Evolutionary conservation across 2,113 vertebrate genomes (phyloP), one percentile per base, ranked within the genome.

Genomic region (Scolopax mira): DNA sequence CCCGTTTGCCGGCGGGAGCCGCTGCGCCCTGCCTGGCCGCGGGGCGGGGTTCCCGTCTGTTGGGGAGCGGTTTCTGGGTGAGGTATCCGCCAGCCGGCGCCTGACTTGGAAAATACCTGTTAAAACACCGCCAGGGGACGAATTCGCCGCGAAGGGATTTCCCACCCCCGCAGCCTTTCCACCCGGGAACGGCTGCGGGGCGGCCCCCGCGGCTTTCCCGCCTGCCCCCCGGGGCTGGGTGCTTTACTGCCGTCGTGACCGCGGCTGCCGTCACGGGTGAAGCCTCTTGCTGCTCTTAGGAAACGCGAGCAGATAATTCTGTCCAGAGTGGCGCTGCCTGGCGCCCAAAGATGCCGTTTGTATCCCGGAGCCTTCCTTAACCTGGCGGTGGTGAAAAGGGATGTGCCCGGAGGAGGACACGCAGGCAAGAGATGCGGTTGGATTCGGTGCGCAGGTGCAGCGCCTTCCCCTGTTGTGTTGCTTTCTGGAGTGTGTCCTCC

Each of bases 361-460:
- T 12, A 1, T 5, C 11, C 13, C 2, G 4, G 37, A 18, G 60
- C 28, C 0, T 35, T 16, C n/a, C 11, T 7, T 5, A 19, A 21
- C 3, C 11, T 4, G 52, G 35, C 41, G 5, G 8, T 44, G 33
- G n/a, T 24, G 46, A 6, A 15, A 6, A 23, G 64, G 27, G 41
- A 8, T 5, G 30, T 35, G 62, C 55, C 7, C 2, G 3, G 30
- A 9, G n/a, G 22, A 21, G 44, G 10, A 4, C 1, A 1, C 0
- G 2, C 15, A 2, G 3, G 6, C 19, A 1, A 30, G 33, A 13
- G 33, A 9, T 19, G 13, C 1, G 9, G 30, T 19, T 41, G 8
- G 4, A 1, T 46, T 37, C 0, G 7, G 22, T 6, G 11, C 2
- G 58, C 37, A 2, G 31, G 25, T 22, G 7, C 30, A 13, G 13